Evolutionary conservation across 2,888 invertebrate genomes (phyloP).

Genomic region (Calameuta idolon): DNA sequence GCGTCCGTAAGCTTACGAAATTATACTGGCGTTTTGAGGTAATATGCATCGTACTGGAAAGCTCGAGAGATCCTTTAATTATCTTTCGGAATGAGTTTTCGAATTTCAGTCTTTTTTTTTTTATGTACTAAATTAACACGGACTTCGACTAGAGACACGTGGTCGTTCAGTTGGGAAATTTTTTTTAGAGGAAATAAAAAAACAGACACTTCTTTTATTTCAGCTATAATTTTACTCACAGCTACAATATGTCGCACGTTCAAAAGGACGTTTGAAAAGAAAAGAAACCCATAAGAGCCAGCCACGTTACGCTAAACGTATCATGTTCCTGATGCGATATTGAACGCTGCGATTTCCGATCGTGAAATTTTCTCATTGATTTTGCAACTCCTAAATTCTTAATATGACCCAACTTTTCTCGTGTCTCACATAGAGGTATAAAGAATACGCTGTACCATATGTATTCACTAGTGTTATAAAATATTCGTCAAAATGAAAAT

Average conservation of each 20-base stretch:
- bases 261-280: neutral
- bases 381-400: neutral
- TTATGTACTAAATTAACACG: neutral
- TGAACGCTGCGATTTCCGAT: neutral
- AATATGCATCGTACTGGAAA: neutral
- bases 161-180: neutral
- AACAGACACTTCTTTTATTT: neutral
- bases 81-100: neutral
- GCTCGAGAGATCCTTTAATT: neutral
- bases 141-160: neutral
- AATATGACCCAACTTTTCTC: neutral
- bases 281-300: neutral
- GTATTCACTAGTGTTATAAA: neutral
- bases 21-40: neutral
- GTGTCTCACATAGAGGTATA: neutral
- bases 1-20: neutral
- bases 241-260: neutral
- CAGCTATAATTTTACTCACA: neutral
- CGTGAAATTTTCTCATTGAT: neutral
- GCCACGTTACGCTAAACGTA: neutral
- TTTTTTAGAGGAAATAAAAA: neutral
- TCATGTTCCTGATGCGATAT: neutral
- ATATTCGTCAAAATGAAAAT: neutral
- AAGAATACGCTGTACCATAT: neutral
- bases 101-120: neutral